Conservation (phyloP, 2,113 vertebrate genomes). For the Microtus montanus region DNA sequence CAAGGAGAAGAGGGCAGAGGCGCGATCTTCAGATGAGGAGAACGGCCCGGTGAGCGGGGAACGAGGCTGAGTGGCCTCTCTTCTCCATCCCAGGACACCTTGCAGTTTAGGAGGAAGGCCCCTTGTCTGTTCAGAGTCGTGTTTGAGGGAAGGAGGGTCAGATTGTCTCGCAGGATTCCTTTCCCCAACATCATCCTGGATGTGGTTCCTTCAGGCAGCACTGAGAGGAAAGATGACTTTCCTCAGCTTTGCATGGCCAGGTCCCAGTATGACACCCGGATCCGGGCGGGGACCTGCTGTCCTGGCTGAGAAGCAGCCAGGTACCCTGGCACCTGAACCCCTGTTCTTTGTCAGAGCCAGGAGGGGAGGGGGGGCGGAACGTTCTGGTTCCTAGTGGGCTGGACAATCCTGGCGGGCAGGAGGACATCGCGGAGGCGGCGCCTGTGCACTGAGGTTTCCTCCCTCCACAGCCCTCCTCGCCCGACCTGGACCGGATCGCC, state of each 20-base stretch:
- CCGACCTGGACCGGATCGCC: slow-evolving; percentile 94
- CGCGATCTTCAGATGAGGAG: slow-evolving; percentile 86
- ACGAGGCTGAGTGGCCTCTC: neutral
- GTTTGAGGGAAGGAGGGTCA: neutral
- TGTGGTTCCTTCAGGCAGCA: neutral
- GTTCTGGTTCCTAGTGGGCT: accelerated
- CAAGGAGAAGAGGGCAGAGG: slow-evolving; percentile 83
- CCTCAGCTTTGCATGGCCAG: neutral
- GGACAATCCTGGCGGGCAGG: neutral
- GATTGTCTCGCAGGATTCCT: neutral
- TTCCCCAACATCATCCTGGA: neutral
- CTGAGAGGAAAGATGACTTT: neutral
- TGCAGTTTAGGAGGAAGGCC: neutral
- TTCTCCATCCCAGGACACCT: too few species aligned
- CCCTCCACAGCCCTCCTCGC: slow-evolving; percentile 87
- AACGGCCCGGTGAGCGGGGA: slow-evolving; percentile 87
- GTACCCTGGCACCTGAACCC: neutral
- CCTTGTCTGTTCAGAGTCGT: neutral
- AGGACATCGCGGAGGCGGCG: too few species aligned
- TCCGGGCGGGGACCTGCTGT: neutral
- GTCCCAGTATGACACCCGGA: neutral
- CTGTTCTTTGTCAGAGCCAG: neutral
- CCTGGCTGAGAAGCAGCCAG: neutral
- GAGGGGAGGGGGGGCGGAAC: neutral
- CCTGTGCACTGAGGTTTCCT: neutral